Base-by-base conservation (phyloP, 2,113 vertebrate genomes). In the Festucalex cinctus region DNA sequence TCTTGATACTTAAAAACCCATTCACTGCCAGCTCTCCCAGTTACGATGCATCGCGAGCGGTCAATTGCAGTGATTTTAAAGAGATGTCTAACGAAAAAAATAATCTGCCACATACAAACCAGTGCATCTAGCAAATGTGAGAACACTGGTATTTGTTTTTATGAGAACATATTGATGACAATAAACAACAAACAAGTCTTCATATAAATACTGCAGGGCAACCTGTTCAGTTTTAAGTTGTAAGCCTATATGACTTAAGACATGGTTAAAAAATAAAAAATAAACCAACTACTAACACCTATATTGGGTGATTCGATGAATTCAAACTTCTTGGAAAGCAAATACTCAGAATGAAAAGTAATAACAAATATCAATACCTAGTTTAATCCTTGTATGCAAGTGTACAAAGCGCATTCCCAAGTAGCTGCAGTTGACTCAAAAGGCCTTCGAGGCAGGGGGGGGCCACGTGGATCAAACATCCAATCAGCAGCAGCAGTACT, bases 401-500 rank as follows among this genome's bases (percentile, higher is more conserved):
- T 65, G 69, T 69, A 76, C 59, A 61, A 74, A 75, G 41, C 65
- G 57, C 68, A 78, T 73, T 81, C 72, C 79, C 36, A 68, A 76
- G 61, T 59, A 69, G 79, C 76, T 77, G 58, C 71, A 49, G 48
- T 77, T 36, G 60, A 77, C 76, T 73, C 57, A 2, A 65, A 77
- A n/a, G n/a, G 74, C 69, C 81, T 83, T 46, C 65, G 83, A 62
- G 39, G 60, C 73, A 72, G 53, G 51, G 85, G 82, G 85, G 82
- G 57, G 79, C 83, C 78, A 80, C 81, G 79, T 74, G 77, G 69
- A 77, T 70, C 43, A 74, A 70, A 70, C 74, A 79, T 76, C 89
- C 87, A 89, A 89, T 89, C 70, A 79, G 78, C 44, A 69, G 82
- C 39, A 43, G 84, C 74, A 54, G 77, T 75, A 64, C 44, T 75